Evolutionary conservation across 2,113 vertebrate species (phyloP).

Genomic region (Halichoerus grypus): DNA sequence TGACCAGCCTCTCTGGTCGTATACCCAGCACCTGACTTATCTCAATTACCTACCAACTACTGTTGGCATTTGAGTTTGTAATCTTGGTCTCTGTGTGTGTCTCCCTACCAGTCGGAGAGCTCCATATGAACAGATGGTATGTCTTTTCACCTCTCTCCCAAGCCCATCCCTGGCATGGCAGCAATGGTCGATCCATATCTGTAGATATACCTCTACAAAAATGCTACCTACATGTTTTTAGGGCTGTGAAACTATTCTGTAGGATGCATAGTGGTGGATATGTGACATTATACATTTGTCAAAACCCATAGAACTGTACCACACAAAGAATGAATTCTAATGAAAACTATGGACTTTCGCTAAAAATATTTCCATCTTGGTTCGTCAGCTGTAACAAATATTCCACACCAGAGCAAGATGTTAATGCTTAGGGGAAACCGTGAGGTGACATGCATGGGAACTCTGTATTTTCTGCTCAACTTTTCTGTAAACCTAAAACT

Average conservation of each 20-base stretch:
- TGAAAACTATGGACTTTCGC: not conserved
- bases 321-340: not conserved
- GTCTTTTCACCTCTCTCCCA: not conserved
- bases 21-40: not conserved
- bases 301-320: not conserved
- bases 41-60: not conserved
- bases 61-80: not conserved
- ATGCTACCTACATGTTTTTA: not conserved
- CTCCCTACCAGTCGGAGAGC: not conserved
- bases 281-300: not conserved
- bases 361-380: not conserved
- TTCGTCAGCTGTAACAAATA: not conserved
- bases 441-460: not conserved
- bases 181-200: not conserved
- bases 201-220: not conserved
- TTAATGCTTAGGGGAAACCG: not conserved
- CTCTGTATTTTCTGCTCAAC: not conserved
- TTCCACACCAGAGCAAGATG: not conserved
- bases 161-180: not conserved
- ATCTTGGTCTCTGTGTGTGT: not conserved
- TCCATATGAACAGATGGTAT: not conserved
- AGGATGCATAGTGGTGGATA: not conserved
- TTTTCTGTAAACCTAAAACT: constrained; percentile 7
- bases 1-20: too few relatives aligned
- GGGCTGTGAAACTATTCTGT: not conserved